Evolutionary conservation across 2,888 invertebrate genomes (phyloP).

Genomic region (Neoscelio sp.): DNA sequence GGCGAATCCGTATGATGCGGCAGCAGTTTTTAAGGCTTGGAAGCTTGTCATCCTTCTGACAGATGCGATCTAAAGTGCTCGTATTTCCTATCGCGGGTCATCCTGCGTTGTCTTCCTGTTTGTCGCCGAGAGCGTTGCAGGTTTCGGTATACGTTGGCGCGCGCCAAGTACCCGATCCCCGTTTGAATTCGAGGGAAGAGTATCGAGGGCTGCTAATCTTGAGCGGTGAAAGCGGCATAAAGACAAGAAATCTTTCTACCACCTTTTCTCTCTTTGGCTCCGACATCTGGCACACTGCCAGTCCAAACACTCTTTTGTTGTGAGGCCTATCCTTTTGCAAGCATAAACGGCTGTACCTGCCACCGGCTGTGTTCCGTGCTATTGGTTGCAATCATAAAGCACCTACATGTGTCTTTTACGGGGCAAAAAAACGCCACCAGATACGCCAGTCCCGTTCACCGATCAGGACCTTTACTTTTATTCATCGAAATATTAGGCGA

Average conservation of each 20-base stretch:
- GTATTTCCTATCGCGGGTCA: slow-evolving; percentile 37
- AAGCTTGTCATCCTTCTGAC: slow-evolving; percentile 42
- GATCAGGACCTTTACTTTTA: slow-evolving; percentile 27
- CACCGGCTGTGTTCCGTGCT: slow-evolving; percentile 55
- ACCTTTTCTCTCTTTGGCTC: slow-evolving; percentile 38
- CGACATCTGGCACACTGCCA: slow-evolving; percentile 65
- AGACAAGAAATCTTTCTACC: slow-evolving; percentile 69
- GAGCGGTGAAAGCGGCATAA: slow-evolving; percentile 73
- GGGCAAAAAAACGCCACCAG: slow-evolving; percentile 39
- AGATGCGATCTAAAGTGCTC: slow-evolving; percentile 29
- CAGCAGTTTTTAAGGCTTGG: slow-evolving; percentile 43
- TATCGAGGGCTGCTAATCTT: slow-evolving; percentile 71
- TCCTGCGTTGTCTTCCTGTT: slow-evolving; percentile 26
- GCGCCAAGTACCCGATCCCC: too few relatives aligned
- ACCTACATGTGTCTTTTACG: slow-evolving; percentile 61
- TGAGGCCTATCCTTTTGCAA: slow-evolving; percentile 45
- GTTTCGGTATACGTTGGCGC: too few relatives aligned
- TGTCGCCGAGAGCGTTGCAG: slow-evolving; percentile 20
- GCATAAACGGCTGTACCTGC: slow-evolving; percentile 65
- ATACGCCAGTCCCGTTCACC: slow-evolving; percentile 47
- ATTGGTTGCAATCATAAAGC: slow-evolving; percentile 60
- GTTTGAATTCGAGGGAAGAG: slow-evolving; percentile 11
- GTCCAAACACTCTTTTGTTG: slow-evolving; percentile 65
- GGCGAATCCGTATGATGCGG: slow-evolving; percentile 33
- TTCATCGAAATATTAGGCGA: not conserved